Conservation (phyloP, 2,888 invertebrate genomes). For the Frankliniella fusca region DNA sequence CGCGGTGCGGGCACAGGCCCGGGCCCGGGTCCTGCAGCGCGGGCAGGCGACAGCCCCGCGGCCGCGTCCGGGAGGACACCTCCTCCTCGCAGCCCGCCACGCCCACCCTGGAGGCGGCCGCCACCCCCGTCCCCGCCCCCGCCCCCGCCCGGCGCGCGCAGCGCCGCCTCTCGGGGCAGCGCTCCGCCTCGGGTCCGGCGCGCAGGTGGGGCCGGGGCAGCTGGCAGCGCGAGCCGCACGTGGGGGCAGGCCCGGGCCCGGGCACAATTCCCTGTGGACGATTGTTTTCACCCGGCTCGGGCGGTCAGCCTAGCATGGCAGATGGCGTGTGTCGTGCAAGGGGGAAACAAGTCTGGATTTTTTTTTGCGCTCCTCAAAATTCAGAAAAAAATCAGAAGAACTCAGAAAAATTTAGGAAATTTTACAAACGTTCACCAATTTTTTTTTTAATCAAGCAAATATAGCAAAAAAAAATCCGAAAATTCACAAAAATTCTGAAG, state of each 20-base stretch:
- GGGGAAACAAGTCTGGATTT: too few species aligned
- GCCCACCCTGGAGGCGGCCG: neutral
- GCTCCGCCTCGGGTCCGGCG: neutral
- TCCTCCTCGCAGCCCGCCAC: neutral
- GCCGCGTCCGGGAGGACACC: neutral
- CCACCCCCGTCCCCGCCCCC: neutral
- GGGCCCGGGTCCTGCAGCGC: neutral
- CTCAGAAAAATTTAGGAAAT: too few species aligned
- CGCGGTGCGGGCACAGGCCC: neutral
- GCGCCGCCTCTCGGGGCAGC: neutral
- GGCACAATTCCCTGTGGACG: too few species aligned
- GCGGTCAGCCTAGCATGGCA: neutral
- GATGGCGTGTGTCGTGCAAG: too few species aligned
- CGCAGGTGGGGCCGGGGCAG: neutral
- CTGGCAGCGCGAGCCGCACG: neutral
- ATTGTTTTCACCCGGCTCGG: too few species aligned
- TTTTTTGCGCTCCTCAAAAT: too few species aligned
- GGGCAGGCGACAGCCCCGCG: slow-evolving; percentile 1
- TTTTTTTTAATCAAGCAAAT: too few species aligned
- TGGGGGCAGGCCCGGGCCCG: neutral
- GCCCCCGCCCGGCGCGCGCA: neutral
- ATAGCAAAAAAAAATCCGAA: too few species aligned
- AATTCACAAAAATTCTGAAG: too few species aligned
- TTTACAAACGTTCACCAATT: too few species aligned
- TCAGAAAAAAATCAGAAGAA: too few species aligned